Evolutionary conservation across 2,888 invertebrate genomes (phyloP).

Genomic region (Meteorus cinctellus): DNA sequence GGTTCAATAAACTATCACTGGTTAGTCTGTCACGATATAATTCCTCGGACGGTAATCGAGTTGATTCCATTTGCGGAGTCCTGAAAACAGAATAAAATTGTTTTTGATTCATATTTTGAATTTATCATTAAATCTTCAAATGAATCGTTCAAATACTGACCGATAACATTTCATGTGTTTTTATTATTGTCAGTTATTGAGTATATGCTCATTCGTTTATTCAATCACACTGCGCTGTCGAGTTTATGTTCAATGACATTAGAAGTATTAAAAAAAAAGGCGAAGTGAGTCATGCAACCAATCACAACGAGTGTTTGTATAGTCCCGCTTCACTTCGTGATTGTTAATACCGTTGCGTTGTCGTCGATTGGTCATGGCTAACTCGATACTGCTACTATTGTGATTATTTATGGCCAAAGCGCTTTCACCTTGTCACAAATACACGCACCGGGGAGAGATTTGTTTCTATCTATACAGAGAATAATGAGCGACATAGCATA

Average conservation of each 20-base stretch:
- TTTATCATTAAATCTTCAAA: not conserved
- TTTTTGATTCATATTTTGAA: not conserved
- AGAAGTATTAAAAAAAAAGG: not conserved
- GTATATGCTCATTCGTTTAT: not conserved
- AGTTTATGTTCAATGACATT: constrained; percentile 9
- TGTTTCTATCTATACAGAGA: constrained; percentile 36
- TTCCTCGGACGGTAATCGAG: constrained; percentile 64
- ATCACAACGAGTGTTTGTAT: constrained; percentile 21
- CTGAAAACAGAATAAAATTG: constrained; percentile 49
- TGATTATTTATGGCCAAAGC: constrained; percentile 30
- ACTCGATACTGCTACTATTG: constrained; percentile 35
- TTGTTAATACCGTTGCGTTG: constrained; percentile 28
- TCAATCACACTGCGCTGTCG: not conserved
- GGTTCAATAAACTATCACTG: constrained; percentile 62
- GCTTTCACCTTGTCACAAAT: constrained; percentile 42
- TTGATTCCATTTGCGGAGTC: constrained; percentile 62
- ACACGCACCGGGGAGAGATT: constrained; percentile 22
- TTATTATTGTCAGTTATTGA: not conserved
- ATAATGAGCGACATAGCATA: not conserved
- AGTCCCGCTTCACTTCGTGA: constrained; percentile 16
- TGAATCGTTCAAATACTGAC: not conserved
- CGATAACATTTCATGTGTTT: not conserved
- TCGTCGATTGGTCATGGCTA: constrained; percentile 40
- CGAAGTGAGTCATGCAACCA: constrained; percentile 27
- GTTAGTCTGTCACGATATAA: constrained; percentile 62